These are phyloP conservation scores for Tipula helvola DNA, from an alignment of 2,888 invertebrate species.

Conservation along the genomic window DNA sequence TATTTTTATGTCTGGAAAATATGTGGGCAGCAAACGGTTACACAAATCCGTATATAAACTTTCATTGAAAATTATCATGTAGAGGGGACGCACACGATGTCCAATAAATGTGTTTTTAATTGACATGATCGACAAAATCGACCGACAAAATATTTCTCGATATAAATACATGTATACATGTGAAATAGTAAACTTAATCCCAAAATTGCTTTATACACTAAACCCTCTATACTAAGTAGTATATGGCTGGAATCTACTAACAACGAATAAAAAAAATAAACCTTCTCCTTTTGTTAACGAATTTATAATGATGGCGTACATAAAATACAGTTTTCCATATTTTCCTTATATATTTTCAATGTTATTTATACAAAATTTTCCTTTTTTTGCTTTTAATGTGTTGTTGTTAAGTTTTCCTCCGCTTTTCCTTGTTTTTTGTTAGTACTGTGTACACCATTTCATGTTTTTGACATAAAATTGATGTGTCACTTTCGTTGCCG, in stretches of 20 bases:
- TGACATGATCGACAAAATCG: neutral
- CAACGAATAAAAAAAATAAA: neutral
- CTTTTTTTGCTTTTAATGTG: neutral
- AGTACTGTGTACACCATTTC: neutral
- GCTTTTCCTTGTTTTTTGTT: neutral
- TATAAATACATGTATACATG: neutral
- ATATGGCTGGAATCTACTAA: neutral
- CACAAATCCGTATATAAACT: neutral
- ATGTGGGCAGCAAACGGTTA: neutral
- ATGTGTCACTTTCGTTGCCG: neutral
- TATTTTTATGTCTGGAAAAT: neutral
- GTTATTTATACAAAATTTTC: neutral
- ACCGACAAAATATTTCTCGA: neutral
- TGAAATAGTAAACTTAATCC: neutral
- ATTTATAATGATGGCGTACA: neutral
- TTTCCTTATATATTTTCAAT: neutral
- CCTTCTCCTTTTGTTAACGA: neutral
- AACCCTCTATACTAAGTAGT: neutral
- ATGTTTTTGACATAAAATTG: neutral
- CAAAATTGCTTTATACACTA: neutral
- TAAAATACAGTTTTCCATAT: neutral
- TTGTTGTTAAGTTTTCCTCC: neutral
- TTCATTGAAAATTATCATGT: neutral
- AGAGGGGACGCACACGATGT: neutral
- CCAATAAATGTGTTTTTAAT: neutral